These are phyloP conservation scores for Odobenus rosmarus DNA, from an alignment of 2,113 vertebrate genomes.

Conservation along the genomic window DNA sequence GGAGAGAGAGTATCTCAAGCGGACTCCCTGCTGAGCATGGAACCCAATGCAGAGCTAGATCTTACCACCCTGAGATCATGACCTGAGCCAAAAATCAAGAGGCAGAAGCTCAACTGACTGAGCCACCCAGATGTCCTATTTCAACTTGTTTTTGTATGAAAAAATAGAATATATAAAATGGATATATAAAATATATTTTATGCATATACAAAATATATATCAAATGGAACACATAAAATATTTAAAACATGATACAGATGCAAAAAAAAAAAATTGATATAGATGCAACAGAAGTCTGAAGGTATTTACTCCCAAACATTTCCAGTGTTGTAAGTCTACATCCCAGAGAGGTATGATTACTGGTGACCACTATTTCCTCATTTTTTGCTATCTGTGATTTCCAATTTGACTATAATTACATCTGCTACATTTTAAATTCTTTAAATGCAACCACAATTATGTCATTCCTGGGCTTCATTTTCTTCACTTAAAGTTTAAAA, in stretches of 20 bases:
- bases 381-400: not conserved
- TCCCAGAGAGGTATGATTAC: not conserved
- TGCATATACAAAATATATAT: not conserved
- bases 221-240: not conserved
- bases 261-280: not conserved
- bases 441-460: not conserved
- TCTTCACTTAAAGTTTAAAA: conserved; percentile 4
- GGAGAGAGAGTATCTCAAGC: not conserved
- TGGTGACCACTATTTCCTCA: not conserved
- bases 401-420: not conserved
- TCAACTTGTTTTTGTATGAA: conserved; percentile 3
- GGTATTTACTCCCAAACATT: not conserved
- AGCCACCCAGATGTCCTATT: not conserved
- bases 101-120: not conserved
- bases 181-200: not conserved
- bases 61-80: not conserved
- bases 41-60: not conserved
- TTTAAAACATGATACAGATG: not conserved
- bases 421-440: not conserved
- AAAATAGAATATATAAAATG: not conserved
- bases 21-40: not conserved
- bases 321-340: not conserved
- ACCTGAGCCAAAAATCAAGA: not conserved
- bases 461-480: not conserved
- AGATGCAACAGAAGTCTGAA: not conserved